Percentiles rank a stretch among this genome's conserved stretches.
Evolutionary conservation across 2,113 vertebrate genomes (phyloP).

Genomic region (Phalacrocorax pelagicus): DNA sequence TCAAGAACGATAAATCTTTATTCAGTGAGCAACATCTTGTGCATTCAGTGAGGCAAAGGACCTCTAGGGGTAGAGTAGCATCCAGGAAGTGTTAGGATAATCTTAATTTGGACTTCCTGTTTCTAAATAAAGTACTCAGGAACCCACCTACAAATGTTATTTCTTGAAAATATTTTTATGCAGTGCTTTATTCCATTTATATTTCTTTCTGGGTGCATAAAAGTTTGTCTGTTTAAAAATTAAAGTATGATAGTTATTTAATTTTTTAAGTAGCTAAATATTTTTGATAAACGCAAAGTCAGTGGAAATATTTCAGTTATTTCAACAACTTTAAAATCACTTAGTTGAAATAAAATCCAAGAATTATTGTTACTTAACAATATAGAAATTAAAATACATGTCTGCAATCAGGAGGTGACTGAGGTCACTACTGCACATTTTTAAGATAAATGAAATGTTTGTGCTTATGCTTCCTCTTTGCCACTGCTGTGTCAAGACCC

Average conservation of each 20-base stretch:
- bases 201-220: background rate
- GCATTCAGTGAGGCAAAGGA: background rate
- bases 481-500: background rate
- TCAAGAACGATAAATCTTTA: background rate
- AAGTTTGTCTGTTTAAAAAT: background rate
- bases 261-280: background rate
- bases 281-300: background rate
- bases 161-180: background rate
- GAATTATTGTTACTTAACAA: background rate
- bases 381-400: fast-evolving
- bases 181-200: background rate
- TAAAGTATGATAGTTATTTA: background rate
- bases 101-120: background rate
- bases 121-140: no score
- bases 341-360: background rate
- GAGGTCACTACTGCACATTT: background rate
- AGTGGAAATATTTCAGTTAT: background rate
- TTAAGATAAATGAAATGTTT: background rate
- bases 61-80: fast-evolving
- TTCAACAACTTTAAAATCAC: background rate
- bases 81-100: background rate
- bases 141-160: no score
- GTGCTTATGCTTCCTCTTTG: background rate
- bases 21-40: background rate
- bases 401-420: background rate